Base-by-base conservation (phyloP, 2,888 invertebrate species). In the Volucella zonaria region DNA sequence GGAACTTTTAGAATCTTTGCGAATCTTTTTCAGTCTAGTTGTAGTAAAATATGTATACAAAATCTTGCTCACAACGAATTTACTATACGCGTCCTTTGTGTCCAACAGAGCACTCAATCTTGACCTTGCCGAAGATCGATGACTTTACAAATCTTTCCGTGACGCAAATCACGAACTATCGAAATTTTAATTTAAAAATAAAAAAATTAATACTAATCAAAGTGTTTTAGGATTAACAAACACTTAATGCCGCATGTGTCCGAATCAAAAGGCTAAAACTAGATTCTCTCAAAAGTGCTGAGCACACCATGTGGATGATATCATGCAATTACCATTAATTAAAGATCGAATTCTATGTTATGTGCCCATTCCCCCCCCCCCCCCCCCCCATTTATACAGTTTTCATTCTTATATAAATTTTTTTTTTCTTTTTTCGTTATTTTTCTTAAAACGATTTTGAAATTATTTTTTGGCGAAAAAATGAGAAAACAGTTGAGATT, bases 101-200 rank as follows among this genome's bases (percentile, higher is more conserved):
- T 23, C 23, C 23, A 23, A 23, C 23, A 23, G 2, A 23, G 23
- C 4, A 23, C 23, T 23, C 23, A 23, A 23, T 3, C 23, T 23
- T 23, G 23, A 59, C 58, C 58, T 59, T 59, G 42, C 9, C 40
- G 6, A 15, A 59, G 42, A 43, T 59, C 15, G 43, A 11, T 15
- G 11, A 59, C 11, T 43, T 18, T 10, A 1, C 10, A 18, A 59
- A 12, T 59, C 42, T 12, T 31, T 42, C n/a, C 38, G 54, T 74
- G 75, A 75, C 76, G 76, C 67, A 76, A 61, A 59, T 52, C 59
- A 11, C 51, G 67, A 52, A 67, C 66, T 67, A 75, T 67, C 18
- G 49, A 23, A 14, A 58, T 40, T 40, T 42, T 67, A 59, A 45
- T 45, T 76, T 23, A 45, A 67, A n/a, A 40, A 11, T 15, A 70